Evolutionary conservation across 2,113 vertebrate species (phyloP).

Genomic region (Chaetodon trifascialis): DNA sequence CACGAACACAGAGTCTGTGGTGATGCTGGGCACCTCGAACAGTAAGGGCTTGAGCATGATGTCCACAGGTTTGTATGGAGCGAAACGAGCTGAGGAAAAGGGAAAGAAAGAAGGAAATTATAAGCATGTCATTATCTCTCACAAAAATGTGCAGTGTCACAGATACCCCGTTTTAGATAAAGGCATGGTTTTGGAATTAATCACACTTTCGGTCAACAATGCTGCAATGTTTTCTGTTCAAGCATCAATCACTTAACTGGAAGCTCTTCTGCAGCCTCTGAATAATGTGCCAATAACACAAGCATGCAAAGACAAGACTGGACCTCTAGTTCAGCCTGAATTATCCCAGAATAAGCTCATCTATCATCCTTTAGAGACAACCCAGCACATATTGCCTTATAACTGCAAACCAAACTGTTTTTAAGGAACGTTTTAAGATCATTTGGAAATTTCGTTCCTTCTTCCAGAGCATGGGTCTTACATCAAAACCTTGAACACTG

Average conservation of each 20-base stretch:
- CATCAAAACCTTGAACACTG: neutral
- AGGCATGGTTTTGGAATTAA: neutral
- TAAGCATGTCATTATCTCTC: neutral
- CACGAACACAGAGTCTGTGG: constrained; percentile 96
- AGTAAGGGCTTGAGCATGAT: constrained; percentile 97
- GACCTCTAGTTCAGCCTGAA: neutral
- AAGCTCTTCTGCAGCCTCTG: neutral
- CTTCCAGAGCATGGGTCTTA: too few relatives aligned
- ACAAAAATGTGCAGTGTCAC: neutral
- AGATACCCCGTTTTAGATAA: neutral
- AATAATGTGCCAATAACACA: neutral
- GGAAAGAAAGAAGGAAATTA: neutral
- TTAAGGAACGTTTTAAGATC: neutral
- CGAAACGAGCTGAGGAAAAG: constrained; percentile 87
- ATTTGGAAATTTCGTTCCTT: neutral
- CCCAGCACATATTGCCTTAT: neutral
- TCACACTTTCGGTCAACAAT: neutral
- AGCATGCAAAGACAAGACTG: neutral
- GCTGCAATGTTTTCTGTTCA: neutral
- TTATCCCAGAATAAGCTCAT: neutral
- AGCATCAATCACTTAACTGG: neutral
- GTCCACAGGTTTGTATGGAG: constrained; percentile 96
- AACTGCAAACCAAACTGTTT: neutral
- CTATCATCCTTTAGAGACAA: neutral
- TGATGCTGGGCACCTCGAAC: constrained; percentile 99